Percentiles rank a stretch among this genome's conserved stretches.
These are phyloP conservation scores for Orchesella cincta DNA, from an alignment of 1,140 invertebrate species.

Conservation along the genomic window DNA sequence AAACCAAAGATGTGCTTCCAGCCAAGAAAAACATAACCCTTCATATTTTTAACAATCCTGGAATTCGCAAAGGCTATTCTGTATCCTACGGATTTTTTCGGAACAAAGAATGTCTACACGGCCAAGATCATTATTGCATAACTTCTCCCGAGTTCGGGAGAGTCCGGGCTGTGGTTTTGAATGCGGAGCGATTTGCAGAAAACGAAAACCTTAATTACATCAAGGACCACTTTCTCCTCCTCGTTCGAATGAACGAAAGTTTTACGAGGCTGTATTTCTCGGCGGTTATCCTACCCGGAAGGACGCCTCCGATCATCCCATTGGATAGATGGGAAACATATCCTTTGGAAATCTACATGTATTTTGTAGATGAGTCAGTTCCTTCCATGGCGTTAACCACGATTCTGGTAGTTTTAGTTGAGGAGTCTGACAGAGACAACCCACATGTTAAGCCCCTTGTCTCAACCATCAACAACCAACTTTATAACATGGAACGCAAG, in stretches of 20 bases:
- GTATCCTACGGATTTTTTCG: background rate
- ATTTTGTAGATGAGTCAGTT: conserved; percentile 2
- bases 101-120: conserved; percentile 15
- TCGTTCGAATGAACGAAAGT: conserved; percentile 4
- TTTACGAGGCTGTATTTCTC: conserved; percentile 20
- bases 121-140: background rate
- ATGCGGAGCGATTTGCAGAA: background rate
- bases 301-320: background rate
- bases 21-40: too few relatives aligned
- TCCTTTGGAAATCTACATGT: conserved; percentile 27
- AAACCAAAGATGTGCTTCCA: too few relatives aligned
- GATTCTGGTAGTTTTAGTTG: conserved; percentile 7
- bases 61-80: background rate
- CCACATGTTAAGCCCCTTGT: background rate
- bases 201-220: background rate
- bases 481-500: background rate
- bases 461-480: background rate
- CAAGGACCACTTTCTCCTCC: background rate
- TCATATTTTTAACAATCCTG: too few relatives aligned
- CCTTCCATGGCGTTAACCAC: background rate
- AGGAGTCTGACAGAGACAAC: background rate
- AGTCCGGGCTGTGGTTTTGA: background rate
- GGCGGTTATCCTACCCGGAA: background rate
- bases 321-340: background rate
- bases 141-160: background rate